These are phyloP conservation scores for Scelioninae gen. 1 DNA, from an alignment of 2,888 invertebrate genomes.

Conservation along the genomic window DNA sequence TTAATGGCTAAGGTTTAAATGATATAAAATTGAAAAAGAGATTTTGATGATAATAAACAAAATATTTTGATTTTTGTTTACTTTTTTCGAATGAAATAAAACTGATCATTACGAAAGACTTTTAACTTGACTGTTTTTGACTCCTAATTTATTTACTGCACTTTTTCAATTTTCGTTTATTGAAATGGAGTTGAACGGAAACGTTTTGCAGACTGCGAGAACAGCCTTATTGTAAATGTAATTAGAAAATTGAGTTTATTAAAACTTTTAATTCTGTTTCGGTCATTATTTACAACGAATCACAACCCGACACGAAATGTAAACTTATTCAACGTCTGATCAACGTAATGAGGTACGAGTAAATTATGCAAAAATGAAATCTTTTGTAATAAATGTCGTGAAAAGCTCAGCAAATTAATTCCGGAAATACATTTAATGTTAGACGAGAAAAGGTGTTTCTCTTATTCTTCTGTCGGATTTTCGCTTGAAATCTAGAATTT, in stretches of 20 bases:
- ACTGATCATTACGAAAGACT: too few relatives aligned
- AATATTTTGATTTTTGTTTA: too few relatives aligned
- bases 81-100: conserved; percentile 10
- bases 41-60: conserved; percentile 32
- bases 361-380: neutral
- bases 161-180: conserved; percentile 43
- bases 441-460: neutral
- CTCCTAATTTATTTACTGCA: conserved; percentile 4
- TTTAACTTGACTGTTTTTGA: too few relatives aligned
- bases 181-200: conserved; percentile 21
- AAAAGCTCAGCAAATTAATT: neutral
- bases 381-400: neutral
- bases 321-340: neutral
- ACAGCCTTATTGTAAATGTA: conserved; percentile 23
- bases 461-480: neutral
- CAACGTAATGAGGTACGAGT: neutral
- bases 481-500: conserved; percentile 6
- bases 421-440: conserved; percentile 3
- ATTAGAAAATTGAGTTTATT: conserved; percentile 28
- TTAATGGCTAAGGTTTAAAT: conserved; percentile 14
- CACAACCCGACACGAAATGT: neutral
- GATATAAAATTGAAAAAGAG: conserved; percentile 44
- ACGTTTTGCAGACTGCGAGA: conserved; percentile 9
- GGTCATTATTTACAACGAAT: conserved; percentile 14
- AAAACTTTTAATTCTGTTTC: neutral